Evolutionary conservation across 1,140 invertebrate genomes (phyloP), one percentile per base, ranked within the genome.

Genomic region (Cyclargus thomasi): DNA sequence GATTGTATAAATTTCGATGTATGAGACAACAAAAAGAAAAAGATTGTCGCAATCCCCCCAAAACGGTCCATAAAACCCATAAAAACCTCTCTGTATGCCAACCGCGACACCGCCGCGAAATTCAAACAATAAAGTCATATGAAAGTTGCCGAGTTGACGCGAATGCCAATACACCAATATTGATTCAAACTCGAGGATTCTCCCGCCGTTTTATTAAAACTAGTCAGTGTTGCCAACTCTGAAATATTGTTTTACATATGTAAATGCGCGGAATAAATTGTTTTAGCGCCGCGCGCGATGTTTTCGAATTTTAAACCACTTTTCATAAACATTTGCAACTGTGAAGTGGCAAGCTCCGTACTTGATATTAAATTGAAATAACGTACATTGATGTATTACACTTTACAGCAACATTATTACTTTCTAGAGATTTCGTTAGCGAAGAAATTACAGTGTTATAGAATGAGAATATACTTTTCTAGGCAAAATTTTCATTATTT

Each of bases 51-150:
- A 47, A 14, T 47, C 39, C 11, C 39, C 39, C 39, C 39, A 47
- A 47, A 47, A 47, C 39, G 39, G 39, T 47, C 39, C 39, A 47
- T 47, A 47, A 47, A 47, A 47, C 11, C 39, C 39, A 47, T 47
- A 47, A 47, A 47, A 47, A 14, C 10, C 39, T 47, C 7, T 47
- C 6, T 47, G 39, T 47, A 47, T 47, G 39, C 39, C 39, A 47
- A 11, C 11, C 10, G 39, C 39, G 39, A 47, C 39, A 16, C 11
- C 39, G 39, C 11, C 39, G 39, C 39, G 39, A 47, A 47, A 47
- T 47, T 47, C 39, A 47, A 47, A 47, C 39, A 47, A 47, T 47
- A 47, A 47, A 47, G 39, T 47, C 39, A 47, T 47, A 47, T 47
- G 39, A 47, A 47, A 47, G 39, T 47, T 47, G 8, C 39, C 11